A percentile compares a stretch with the other conserved stretches of the same genome.
Conservation (phyloP, 2,113 vertebrate genomes). For the Perca schrenkii region DNA sequence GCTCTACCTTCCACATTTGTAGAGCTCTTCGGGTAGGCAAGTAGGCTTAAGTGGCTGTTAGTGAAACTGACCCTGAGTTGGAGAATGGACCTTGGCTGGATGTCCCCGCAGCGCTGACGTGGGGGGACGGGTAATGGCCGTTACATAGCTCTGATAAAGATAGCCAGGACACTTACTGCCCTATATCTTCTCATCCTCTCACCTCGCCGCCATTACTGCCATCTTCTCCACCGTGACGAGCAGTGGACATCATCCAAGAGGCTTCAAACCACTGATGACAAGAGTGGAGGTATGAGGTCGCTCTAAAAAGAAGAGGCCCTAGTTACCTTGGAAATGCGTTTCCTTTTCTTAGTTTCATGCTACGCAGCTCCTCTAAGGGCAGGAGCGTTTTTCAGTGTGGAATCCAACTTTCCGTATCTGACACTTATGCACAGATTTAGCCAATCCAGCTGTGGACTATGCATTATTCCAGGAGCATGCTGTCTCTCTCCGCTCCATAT, state of each 20-base stretch:
- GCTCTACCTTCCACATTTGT: slow-evolving; percentile 56
- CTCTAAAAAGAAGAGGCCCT: slow-evolving; percentile 42
- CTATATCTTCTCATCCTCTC: slow-evolving; percentile 48
- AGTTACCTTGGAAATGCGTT: slow-evolving; percentile 10
- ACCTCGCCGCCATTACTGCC: slow-evolving; percentile 49
- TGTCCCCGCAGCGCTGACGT: slow-evolving; percentile 37
- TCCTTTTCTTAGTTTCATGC: slow-evolving; percentile 31
- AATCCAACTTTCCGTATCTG: slow-evolving; percentile 48
- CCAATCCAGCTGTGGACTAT: slow-evolving; percentile 53
- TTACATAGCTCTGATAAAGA: slow-evolving; percentile 52
- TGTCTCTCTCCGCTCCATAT: slow-evolving; percentile 65
- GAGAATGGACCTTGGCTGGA: slow-evolving; percentile 62
- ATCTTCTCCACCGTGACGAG: slow-evolving; percentile 28
- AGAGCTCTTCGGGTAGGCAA: slow-evolving; percentile 59
- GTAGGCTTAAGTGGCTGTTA: slow-evolving; percentile 72
- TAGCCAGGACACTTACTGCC: slow-evolving; percentile 35
- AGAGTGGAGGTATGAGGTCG: slow-evolving; percentile 51
- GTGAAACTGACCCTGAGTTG: slow-evolving; percentile 60
- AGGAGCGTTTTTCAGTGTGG: slow-evolving; percentile 22
- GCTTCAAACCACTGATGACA: slow-evolving; percentile 32
- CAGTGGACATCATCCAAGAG: slow-evolving; percentile 26
- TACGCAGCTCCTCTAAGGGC: slow-evolving; percentile 31
- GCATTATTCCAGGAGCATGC: slow-evolving; percentile 65
- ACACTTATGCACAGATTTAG: slow-evolving; percentile 59
- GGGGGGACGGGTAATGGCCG: slow-evolving; percentile 49